A percentile compares a stretch with the other conserved stretches of the same genome.
Conservation (phyloP, 2,888 invertebrate species). For the Rotaria sp. region DNA sequence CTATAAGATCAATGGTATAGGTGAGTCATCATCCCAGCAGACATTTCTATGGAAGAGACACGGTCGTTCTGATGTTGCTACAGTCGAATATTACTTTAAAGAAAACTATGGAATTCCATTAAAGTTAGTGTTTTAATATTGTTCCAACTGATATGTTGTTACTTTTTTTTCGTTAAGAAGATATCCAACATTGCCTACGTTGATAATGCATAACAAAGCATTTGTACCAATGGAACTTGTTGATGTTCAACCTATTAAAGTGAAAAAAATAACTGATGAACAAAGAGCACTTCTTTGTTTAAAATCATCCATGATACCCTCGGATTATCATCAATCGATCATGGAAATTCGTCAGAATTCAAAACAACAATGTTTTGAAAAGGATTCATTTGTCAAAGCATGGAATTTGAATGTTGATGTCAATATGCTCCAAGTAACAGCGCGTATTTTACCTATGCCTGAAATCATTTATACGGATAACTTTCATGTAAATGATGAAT, state of each 20-base stretch:
- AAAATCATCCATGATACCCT: not conserved
- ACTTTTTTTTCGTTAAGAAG: not conserved
- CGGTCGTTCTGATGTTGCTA: not conserved
- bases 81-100: not conserved
- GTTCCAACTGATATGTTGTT: no score
- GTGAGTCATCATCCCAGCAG: not conserved
- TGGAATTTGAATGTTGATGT: constrained; percentile 15
- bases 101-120: not conserved
- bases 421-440: not conserved
- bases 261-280: constrained; percentile 23
- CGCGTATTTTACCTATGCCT: not conserved
- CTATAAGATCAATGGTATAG: not conserved
- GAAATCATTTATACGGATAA: not conserved
- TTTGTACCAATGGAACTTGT: constrained; percentile 37
- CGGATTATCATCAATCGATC: not conserved
- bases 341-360: not conserved
- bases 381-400: constrained; percentile 34
- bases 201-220: not conserved
- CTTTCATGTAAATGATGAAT: not conserved
- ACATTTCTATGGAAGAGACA: not conserved
- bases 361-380: not conserved
- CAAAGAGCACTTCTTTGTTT: constrained; percentile 18
- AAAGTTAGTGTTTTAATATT: not conserved
- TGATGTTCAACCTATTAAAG: constrained; percentile 1
- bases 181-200: constrained; percentile 29